Evolutionary conservation across 1,140 invertebrate genomes (phyloP), one percentile per base, ranked within the genome.

Genomic region (Neotoxoptera formosana): DNA sequence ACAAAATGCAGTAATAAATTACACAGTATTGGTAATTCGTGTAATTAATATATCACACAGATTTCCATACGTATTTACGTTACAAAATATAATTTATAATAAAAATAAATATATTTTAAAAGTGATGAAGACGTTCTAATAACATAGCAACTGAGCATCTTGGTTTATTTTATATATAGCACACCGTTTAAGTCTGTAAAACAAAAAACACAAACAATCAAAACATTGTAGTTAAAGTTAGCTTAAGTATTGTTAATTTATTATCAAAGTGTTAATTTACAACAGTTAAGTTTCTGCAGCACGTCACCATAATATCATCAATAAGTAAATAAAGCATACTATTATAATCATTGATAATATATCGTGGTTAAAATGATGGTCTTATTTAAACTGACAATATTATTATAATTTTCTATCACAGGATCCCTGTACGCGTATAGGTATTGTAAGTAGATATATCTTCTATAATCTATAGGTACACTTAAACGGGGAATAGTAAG

Each of bases 1-100:
- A 93, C 91, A 93, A 93, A 93, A 93, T 84, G 91, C 91, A 41
- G 67, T 86, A 93, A 86, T 93, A 93, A 93, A 86, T 93, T 86
- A 93, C 84, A 86, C 34, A 84, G 34, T 86, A 56, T 93, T 56
- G 81, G 91, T 93, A 86, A 86, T 53, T 17, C 56, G 81, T 86
- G 81, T 76, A n/a, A 23, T 30, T 60, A n/a, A 30, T 30, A 86
- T n/a, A 36, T 92, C 25, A 86, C 91, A 93, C 81, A 8, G 81
- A 93, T 93, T 56, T 86, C 81, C 47, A 45, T 21, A n/a, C 81
- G 41, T 34, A 76, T 76, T 48, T 23, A 14, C 56, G 56, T n/a
- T 45, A 67, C 41, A 56, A 53, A 53, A 89, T 25, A 87, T 41
- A n/a, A 87, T 87, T 48, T 48, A 48, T n/a, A 51, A n/a, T 48